phyloP scores from a whole-genome alignment of 2,888 invertebrate genomes.

The Sesia bembeciformis region DNA sequence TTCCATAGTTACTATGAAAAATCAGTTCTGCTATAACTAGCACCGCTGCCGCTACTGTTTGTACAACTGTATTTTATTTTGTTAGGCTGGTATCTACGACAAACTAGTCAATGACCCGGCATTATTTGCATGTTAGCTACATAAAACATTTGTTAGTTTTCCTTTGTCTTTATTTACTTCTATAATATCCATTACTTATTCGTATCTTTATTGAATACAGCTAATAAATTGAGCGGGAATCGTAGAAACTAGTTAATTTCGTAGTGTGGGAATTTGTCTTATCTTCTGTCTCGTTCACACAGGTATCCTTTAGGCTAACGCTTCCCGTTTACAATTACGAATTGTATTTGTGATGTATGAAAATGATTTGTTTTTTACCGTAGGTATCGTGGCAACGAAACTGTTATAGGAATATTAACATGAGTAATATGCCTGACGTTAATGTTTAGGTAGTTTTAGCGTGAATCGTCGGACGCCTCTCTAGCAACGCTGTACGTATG shows the following conservation, averaged over 20 bases:
- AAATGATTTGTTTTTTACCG: not conserved
- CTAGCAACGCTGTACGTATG: constrained; percentile 33
- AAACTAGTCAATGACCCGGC: constrained; percentile 65
- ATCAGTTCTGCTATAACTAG: not conserved
- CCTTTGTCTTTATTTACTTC: not conserved
- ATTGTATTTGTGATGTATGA: not conserved
- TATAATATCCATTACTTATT: too few relatives aligned
- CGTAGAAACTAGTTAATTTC: constrained; percentile 4
- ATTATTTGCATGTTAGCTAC: constrained; percentile 50
- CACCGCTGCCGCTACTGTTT: constrained; percentile 15
- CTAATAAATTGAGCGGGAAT: constrained; percentile 2
- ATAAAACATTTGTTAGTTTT: constrained; percentile 25
- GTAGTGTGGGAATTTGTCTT: constrained; percentile 13
- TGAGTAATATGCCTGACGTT: too few relatives aligned
- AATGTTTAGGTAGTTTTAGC: too few relatives aligned
- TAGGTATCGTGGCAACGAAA: too few relatives aligned
- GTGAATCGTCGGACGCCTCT: not conserved
- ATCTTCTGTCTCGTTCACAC: constrained; percentile 31
- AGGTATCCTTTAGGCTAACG: constrained; percentile 23
- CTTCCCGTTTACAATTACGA: constrained; percentile 7
- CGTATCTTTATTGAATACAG: too few relatives aligned
- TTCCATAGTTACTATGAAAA: not conserved
- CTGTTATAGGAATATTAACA: too few relatives aligned
- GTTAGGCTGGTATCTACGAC: constrained; percentile 9
- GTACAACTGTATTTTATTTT: constrained; percentile 34